A percentile compares a stretch with the other conserved stretches of the same genome.
phyloP scores from a whole-genome alignment of 2,888 invertebrate species.

The Stramonita haemastoma region DNA sequence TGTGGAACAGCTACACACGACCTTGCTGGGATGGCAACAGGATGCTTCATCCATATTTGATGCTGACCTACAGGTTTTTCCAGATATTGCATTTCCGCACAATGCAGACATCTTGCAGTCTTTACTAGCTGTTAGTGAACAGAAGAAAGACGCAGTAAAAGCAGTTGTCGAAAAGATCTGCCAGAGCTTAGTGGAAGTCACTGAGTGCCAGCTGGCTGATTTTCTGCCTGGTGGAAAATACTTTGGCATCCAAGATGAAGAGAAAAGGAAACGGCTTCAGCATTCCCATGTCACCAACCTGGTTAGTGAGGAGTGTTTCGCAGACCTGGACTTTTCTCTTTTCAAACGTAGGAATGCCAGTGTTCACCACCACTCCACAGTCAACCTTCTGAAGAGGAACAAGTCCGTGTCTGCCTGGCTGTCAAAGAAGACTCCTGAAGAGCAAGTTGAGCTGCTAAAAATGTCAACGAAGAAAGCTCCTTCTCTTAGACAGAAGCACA shows the following conservation, averaged over 20 bases:
- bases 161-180: not conserved
- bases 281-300: conserved; percentile 34
- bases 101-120: conserved; percentile 23
- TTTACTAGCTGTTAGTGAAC: not conserved
- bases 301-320: conserved; percentile 27
- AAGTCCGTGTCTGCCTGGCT: conserved; percentile 22
- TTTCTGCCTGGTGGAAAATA: conserved; percentile 29
- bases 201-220: conserved; percentile 30
- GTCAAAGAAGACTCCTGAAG: not conserved
- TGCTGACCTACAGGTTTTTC: not conserved
- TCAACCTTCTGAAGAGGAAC: conserved; percentile 38
- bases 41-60: not conserved
- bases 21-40: not conserved
- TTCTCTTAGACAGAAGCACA: conserved; percentile 16
- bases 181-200: not conserved
- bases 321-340: conserved; percentile 32
- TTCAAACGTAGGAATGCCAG: conserved; percentile 29
- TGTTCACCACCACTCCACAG: conserved; percentile 38
- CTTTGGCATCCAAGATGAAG: conserved; percentile 12
- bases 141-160: not conserved
- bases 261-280: not conserved
- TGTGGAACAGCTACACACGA: not conserved
- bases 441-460: conserved; percentile 20
- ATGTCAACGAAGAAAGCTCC: conserved; percentile 10
- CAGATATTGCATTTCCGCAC: not conserved